These are phyloP conservation scores for Eira barbara DNA, from an alignment of 2,113 vertebrate genomes.

Conservation along the genomic window DNA sequence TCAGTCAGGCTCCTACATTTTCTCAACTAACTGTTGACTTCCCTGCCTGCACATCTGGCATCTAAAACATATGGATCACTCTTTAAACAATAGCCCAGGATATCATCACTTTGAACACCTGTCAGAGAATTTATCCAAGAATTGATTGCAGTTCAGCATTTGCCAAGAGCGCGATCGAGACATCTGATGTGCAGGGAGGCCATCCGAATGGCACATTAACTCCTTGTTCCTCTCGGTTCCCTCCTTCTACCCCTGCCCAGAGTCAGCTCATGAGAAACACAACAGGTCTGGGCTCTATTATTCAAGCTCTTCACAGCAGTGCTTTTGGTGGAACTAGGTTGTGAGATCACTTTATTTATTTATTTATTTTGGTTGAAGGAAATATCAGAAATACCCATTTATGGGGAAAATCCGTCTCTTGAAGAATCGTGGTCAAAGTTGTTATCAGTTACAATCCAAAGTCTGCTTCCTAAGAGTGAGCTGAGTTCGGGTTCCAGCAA, in stretches of 20 bases:
- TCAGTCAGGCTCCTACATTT: background rate
- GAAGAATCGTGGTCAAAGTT: background rate
- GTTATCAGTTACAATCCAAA: background rate
- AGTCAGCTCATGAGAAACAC: background rate
- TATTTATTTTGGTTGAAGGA: background rate
- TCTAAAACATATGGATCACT: background rate
- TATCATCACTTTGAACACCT: conserved; percentile 31
- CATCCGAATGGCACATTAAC: background rate
- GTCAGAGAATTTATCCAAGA: conserved; percentile 48
- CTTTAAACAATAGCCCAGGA: conserved; percentile 42
- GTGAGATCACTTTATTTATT: background rate
- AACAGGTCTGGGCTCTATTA: background rate
- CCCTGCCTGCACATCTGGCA: conserved; percentile 33
- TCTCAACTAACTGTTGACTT: conserved; percentile 4
- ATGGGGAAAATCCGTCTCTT: conserved; percentile 17
- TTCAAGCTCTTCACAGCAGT: conserved; percentile 10
- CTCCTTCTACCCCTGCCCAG: background rate
- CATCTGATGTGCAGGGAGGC: conserved; percentile 10
- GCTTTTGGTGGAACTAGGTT: background rate
- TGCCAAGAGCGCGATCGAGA: conserved; percentile 6
- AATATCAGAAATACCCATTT: conserved; percentile 18
- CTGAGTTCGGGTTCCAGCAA: background rate
- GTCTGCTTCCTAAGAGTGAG: background rate
- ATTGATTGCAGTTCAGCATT: conserved; percentile 34
- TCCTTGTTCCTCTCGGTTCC: background rate